Percentiles rank a stretch among this genome's conserved stretches.
Conservation (phyloP, 2,113 vertebrate genomes). For the Mellivora capensis region DNA sequence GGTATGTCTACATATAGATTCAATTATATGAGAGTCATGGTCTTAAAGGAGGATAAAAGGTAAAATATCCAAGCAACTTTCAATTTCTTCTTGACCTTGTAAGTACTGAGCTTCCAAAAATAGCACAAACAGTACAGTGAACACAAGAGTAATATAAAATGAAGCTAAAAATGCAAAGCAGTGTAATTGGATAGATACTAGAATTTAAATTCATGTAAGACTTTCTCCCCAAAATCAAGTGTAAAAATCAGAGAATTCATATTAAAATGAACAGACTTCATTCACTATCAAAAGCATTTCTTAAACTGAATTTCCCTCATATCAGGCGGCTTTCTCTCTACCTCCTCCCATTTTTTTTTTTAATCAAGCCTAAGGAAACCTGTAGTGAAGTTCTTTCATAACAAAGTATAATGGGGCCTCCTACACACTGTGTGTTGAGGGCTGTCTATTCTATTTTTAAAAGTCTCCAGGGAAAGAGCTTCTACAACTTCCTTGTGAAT, state of each 20-base stretch:
- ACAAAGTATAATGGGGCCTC: slow-evolving; percentile 49
- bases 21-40: neutral
- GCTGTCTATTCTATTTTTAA: slow-evolving; percentile 74
- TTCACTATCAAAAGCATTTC: neutral
- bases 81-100: neutral
- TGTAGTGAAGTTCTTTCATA: slow-evolving; percentile 43
- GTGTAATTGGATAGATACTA: neutral
- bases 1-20: neutral
- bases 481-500: slow-evolving; percentile 67
- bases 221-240: neutral
- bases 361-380: slow-evolving; percentile 54
- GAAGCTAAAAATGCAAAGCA: neutral
- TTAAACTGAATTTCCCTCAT: neutral
- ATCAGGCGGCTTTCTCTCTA: neutral
- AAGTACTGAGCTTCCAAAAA: neutral
- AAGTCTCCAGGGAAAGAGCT: slow-evolving; percentile 56
- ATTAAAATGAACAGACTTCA: neutral
- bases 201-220: neutral
- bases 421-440: neutral
- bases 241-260: neutral
- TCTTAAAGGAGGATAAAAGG: neutral
- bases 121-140: neutral
- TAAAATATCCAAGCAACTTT: neutral
- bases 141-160: neutral
- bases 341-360: neutral